These are phyloP conservation scores for Drosophila santomea DNA, from an alignment of 1,140 invertebrate species.

Conservation along the genomic window DNA sequence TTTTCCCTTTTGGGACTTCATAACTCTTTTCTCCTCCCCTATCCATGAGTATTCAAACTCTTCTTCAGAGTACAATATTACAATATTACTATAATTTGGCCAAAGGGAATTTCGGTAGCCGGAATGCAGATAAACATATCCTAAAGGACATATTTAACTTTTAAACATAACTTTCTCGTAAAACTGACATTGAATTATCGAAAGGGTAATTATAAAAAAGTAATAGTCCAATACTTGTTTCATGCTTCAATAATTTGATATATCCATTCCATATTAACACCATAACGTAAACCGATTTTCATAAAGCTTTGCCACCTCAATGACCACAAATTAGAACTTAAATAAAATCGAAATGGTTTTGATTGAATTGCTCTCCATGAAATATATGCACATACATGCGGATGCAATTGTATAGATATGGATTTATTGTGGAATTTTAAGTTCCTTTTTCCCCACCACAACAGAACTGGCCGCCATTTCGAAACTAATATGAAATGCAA, in stretches of 20 bases:
- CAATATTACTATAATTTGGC: slow-evolving; percentile 62
- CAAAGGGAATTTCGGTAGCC: slow-evolving; percentile 22
- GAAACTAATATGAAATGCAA: slow-evolving; percentile 33
- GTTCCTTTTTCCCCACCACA: slow-evolving; percentile 14
- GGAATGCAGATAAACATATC: neutral
- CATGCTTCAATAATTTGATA: slow-evolving; percentile 14
- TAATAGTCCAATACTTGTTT: neutral
- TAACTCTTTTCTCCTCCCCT: no score
- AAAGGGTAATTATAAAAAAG: neutral
- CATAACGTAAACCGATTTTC: slow-evolving; percentile 16
- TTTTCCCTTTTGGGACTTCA: slow-evolving; percentile 30
- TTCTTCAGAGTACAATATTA: slow-evolving; percentile 40
- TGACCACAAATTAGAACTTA: slow-evolving; percentile 53
- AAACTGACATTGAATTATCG: neutral
- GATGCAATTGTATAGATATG: slow-evolving; percentile 4
- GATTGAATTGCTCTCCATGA: neutral
- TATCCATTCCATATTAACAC: slow-evolving; percentile 7
- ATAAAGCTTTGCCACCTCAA: slow-evolving; percentile 20
- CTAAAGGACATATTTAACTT: neutral
- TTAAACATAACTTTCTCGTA: neutral
- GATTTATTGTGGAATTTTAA: slow-evolving; percentile 22
- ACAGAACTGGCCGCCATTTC: slow-evolving; percentile 14
- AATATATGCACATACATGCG: slow-evolving; percentile 4
- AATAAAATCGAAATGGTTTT: slow-evolving; percentile 48
- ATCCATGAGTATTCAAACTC: neutral